phyloP scores from a whole-genome alignment of 1,140 invertebrate genomes.

The Globodera ellingtonae region DNA sequence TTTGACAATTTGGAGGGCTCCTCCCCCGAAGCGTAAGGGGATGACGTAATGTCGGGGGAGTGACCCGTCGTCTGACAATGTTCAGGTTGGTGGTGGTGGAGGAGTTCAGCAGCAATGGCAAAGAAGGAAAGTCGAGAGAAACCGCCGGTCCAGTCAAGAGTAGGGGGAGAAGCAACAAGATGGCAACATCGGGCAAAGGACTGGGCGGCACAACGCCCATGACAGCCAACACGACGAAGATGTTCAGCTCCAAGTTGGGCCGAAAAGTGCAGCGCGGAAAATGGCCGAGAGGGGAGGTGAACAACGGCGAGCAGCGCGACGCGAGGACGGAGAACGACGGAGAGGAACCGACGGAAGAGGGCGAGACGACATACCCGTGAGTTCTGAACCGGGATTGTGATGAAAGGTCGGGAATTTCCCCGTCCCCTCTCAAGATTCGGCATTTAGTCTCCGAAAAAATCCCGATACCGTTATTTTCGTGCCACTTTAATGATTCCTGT shows the following conservation, averaged over 20 bases:
- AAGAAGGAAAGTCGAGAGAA: neutral
- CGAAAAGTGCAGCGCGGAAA: conserved; percentile 10
- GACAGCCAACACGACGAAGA: conserved; percentile 5
- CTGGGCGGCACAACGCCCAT: neutral
- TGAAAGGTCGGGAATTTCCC: too few species aligned
- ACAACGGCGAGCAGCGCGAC: neutral
- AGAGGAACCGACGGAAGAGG: neutral
- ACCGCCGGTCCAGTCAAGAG: neutral
- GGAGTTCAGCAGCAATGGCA: neutral
- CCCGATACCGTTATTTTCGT: neutral
- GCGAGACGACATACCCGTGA: neutral
- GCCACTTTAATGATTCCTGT: neutral
- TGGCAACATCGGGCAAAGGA: neutral
- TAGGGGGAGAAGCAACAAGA: neutral
- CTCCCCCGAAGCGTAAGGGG: neutral
- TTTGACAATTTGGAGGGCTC: neutral
- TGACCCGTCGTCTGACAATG: neutral
- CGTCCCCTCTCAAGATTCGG: too few species aligned
- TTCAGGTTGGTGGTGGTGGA: conserved; percentile 1
- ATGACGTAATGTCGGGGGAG: neutral
- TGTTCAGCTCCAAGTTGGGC: conserved; percentile 16
- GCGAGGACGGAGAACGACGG: neutral
- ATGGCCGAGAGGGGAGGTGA: neutral
- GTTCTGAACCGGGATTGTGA: neutral
- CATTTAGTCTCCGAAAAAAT: too few species aligned